Evolutionary conservation across 2,113 vertebrate species (phyloP).

Genomic region (Dicerorhinus sumatrensis): DNA sequence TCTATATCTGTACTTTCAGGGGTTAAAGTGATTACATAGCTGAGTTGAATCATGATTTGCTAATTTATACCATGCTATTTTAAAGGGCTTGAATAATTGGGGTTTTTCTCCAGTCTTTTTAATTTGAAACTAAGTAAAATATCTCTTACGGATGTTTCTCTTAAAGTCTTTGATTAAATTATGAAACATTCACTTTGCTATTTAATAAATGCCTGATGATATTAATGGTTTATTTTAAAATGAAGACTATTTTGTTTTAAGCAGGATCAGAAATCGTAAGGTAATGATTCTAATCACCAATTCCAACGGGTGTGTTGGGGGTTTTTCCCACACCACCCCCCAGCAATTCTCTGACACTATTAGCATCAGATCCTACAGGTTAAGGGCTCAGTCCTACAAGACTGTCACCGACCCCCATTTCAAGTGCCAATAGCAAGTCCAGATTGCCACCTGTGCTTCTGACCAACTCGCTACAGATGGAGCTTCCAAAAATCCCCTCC

Average conservation of each 20-base stretch:
- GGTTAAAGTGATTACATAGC: not conserved
- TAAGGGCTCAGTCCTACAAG: not conserved
- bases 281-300: not conserved
- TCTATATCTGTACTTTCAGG: not conserved
- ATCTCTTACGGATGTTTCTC: not conserved
- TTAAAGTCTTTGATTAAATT: conserved; percentile 29
- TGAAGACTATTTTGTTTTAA: not conserved
- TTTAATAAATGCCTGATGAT: not conserved
- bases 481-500: too few relatives aligned
- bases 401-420: too few relatives aligned
- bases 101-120: not conserved
- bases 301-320: not conserved
- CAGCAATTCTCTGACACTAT: not conserved
- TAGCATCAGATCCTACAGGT: not conserved
- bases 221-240: not conserved
- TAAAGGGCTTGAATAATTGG: not conserved
- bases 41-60: not conserved
- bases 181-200: conserved; percentile 15
- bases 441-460: not conserved
- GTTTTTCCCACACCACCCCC: not conserved
- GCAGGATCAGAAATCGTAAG: not conserved
- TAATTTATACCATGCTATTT: conserved; percentile 20
- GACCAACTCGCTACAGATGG: too few relatives aligned
- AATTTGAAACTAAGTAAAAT: not conserved
- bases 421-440: not conserved